Conservation (phyloP, 1,140 invertebrate genomes). For the Zaprionus lachaisei region DNA sequence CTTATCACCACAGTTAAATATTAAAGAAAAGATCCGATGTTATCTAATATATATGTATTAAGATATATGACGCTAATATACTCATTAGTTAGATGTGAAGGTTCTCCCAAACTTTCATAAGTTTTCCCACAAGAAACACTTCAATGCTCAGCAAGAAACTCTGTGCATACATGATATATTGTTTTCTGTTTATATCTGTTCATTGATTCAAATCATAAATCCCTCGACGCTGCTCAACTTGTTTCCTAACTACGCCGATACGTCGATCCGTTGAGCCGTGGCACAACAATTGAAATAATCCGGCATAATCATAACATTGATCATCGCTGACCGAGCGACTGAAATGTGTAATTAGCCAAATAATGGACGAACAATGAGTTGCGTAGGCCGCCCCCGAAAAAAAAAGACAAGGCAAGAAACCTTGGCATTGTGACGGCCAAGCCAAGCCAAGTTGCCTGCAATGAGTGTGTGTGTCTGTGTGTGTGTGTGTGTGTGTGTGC, state of each 20-base stretch:
- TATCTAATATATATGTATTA: no score
- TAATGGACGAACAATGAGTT: slow-evolving; percentile 60
- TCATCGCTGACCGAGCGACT: slow-evolving; percentile 46
- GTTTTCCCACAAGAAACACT: neutral
- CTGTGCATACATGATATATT: neutral
- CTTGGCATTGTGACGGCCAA: slow-evolving; percentile 74
- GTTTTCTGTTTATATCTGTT: neutral
- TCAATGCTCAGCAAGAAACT: neutral
- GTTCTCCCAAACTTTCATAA: neutral
- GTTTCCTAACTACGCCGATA: slow-evolving; percentile 3
- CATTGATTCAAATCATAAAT: slow-evolving; percentile 1
- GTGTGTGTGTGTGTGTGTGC: slow-evolving; percentile 26
- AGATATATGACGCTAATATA: neutral
- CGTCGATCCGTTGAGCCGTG: slow-evolving; percentile 5
- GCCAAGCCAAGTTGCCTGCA: slow-evolving; percentile 17
- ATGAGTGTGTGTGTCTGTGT: slow-evolving; percentile 10
- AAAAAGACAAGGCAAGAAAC: slow-evolving; percentile 36
- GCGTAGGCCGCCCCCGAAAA: slow-evolving; percentile 11
- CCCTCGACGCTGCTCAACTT: neutral
- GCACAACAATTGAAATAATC: slow-evolving; percentile 30
- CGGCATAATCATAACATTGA: slow-evolving; percentile 53
- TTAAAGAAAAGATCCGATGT: no score
- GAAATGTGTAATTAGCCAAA: slow-evolving; percentile 68
- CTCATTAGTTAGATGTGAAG: neutral
- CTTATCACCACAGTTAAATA: no score